Percentiles rank a stretch among this genome's conserved stretches.
phyloP scores from a whole-genome alignment of 2,888 invertebrate species.

The Cinara cedri region DNA sequence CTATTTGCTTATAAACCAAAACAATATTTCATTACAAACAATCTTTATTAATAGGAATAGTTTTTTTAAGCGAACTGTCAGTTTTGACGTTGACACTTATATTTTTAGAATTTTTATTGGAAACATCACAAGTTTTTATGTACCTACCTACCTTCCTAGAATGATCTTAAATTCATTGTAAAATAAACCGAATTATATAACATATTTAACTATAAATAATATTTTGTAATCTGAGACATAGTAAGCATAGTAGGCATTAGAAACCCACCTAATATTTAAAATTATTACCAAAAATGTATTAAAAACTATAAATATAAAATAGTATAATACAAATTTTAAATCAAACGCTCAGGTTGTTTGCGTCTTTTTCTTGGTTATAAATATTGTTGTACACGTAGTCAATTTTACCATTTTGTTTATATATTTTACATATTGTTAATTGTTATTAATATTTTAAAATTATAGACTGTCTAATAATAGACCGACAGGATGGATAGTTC shows the following conservation, averaged over 20 bases:
- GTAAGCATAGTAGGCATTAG: too few species aligned
- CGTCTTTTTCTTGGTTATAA: neutral
- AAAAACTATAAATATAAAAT: too few species aligned
- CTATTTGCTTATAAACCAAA: neutral
- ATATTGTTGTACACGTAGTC: neutral
- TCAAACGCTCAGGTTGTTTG: too few species aligned
- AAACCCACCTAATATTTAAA: too few species aligned
- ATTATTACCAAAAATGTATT: too few species aligned
- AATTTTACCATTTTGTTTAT: neutral
- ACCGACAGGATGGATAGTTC: constrained; percentile 62
- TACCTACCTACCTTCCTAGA: too few species aligned
- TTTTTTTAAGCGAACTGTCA: neutral
- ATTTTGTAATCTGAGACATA: too few species aligned
- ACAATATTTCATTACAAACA: neutral
- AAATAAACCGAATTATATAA: too few species aligned
- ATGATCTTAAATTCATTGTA: too few species aligned
- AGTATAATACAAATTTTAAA: too few species aligned
- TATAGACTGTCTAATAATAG: constrained; percentile 43
- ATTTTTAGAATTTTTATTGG: neutral
- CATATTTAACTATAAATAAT: too few species aligned
- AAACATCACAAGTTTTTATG: neutral
- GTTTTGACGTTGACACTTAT: neutral
- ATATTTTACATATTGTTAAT: neutral
- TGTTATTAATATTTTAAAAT: neutral
- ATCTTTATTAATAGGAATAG: neutral